Base-by-base conservation (phyloP, 2,113 vertebrate species). In the Centropus unirufus region DNA sequence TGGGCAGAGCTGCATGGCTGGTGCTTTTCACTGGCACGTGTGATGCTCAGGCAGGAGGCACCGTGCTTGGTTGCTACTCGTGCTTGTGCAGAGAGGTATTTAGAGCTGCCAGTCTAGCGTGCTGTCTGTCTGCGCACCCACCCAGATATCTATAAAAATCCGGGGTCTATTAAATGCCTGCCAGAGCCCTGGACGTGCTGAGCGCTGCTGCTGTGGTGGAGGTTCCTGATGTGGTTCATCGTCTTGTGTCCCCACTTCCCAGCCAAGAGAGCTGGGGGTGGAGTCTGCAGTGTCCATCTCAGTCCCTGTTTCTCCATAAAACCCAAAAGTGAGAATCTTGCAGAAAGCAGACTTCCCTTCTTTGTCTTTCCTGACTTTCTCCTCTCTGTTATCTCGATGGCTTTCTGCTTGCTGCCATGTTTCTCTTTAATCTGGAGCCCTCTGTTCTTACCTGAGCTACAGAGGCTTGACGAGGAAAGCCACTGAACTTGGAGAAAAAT, bases 391-490 rank as follows among this genome's bases (percentile, higher is more conserved):
- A 89, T 78, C 49, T 89, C 49, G 24, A 61, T 8, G 17, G 76
- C 42, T 83, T 92, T 92, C 81, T 91, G 69, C 73, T 91, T 90
- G 72, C 82, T 91, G 87, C 74, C 2, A 39, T 94, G 86, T 88
- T 86, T 87, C 76, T 55, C 90, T 89, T 95, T 96, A 94, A 96
- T 95, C 57, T 92, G 91, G 64, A 83, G 78, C 89, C 68, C 81
- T 96, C 94, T 96, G 92, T 95, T 95, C 95, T 94, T 96, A 93
- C 73, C 92, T 92, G 80, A 96, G 91, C 84, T 74, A 86, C 75
- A 85, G 85, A 96, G 63, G 87, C 91, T 89, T 92, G 91, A 86
- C 24, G 80, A 85, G 81, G 32, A 92, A 92, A 91, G 93, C 64
- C 74, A 52, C 79, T 81, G 93, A 90, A 96, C 90, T 89, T 20